Percentiles rank a stretch among this genome's conserved stretches.
phyloP scores from a whole-genome alignment of 1,140 invertebrate genomes.

The Asobara japonica region DNA sequence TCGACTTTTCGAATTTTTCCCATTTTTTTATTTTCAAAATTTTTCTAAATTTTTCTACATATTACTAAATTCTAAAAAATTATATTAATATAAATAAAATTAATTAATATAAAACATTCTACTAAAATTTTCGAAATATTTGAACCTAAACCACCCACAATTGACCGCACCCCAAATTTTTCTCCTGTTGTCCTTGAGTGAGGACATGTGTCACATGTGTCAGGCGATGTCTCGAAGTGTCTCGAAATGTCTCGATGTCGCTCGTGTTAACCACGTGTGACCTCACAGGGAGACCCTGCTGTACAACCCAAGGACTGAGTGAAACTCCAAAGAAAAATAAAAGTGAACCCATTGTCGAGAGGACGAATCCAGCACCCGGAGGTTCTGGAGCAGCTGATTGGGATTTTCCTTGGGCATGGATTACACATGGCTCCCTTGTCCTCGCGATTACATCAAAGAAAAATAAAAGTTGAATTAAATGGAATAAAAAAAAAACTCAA shows the following conservation, averaged over 20 bases:
- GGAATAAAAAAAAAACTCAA: background rate
- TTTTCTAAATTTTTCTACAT: too few species aligned
- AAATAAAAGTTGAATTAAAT: background rate
- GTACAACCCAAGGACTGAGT: background rate
- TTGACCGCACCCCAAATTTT: background rate
- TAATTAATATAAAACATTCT: too few species aligned
- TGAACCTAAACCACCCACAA: background rate
- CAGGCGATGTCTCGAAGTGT: background rate
- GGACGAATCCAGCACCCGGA: background rate
- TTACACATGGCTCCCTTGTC: background rate
- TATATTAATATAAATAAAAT: too few species aligned
- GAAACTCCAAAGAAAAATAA: constrained; percentile 7
- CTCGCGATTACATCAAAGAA: background rate
- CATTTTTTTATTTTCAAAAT: too few species aligned
- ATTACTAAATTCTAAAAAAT: too few species aligned
- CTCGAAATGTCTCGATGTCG: background rate
- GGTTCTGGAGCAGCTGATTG: constrained; percentile 8
- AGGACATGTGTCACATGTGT: constrained; percentile 7
- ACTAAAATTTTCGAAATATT: too few species aligned
- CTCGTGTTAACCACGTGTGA: constrained; percentile 8
- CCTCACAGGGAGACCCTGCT: background rate
- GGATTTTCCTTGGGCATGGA: constrained; percentile 1
- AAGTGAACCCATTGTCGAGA: constrained; percentile 6
- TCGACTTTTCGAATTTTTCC: too few species aligned
- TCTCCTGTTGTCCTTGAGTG: background rate